These are phyloP conservation scores for Drosophila melanica DNA, from an alignment of 1,140 invertebrate species.

Conservation along the genomic window DNA sequence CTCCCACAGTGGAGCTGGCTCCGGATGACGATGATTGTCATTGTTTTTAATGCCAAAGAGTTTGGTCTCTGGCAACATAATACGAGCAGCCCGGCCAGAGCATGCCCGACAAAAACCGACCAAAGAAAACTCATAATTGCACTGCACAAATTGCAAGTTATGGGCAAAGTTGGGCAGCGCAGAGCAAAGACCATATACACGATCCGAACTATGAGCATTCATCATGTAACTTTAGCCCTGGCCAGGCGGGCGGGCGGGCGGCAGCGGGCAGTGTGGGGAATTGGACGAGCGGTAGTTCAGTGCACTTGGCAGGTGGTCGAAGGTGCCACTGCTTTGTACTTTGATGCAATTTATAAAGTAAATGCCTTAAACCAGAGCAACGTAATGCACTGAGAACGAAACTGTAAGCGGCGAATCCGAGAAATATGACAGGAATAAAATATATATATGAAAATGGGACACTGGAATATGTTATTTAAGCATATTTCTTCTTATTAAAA, in stretches of 20 bases:
- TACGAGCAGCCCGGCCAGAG: slow-evolving; percentile 46
- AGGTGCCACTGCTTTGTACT: slow-evolving; percentile 31
- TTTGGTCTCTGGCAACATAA: slow-evolving; percentile 65
- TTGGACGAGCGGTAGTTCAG: slow-evolving; percentile 23
- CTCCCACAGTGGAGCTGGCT: slow-evolving; percentile 61
- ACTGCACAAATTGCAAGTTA: slow-evolving; percentile 77
- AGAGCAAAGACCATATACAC: slow-evolving; percentile 37
- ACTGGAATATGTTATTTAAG: no score
- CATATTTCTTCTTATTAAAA: no score
- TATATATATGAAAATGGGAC: no score
- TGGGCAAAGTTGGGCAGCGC: slow-evolving; percentile 61
- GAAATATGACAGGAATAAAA: no score
- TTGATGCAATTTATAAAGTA: slow-evolving; percentile 40
- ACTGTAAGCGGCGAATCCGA: no score
- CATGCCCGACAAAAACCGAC: slow-evolving; percentile 55
- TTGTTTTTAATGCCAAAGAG: slow-evolving; percentile 54
- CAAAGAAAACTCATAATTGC: slow-evolving; percentile 79
- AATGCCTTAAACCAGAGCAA: slow-evolving; percentile 51
- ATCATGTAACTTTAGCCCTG: slow-evolving; percentile 57
- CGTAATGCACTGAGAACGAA: background rate
- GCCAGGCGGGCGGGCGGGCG: background rate
- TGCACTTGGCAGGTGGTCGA: slow-evolving; percentile 37
- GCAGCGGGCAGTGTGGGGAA: background rate
- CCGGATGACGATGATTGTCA: slow-evolving; percentile 43
- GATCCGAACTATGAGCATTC: slow-evolving; percentile 60